Evolutionary conservation across 2,888 invertebrate species (phyloP).

Genomic region (Agelastica alni): DNA sequence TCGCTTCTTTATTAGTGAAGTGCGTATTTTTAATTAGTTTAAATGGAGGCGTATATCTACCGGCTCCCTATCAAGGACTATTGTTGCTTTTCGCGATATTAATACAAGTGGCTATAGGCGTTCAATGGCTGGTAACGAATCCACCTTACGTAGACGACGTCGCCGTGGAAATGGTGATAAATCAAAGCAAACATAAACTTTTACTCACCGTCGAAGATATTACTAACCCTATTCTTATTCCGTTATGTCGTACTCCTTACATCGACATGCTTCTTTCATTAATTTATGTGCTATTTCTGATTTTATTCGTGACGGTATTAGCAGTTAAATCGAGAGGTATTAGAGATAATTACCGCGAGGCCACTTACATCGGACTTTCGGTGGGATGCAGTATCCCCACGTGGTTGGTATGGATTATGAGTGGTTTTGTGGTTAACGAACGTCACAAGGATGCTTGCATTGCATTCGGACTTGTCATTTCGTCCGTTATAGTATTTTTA

Average conservation of each 20-base stretch:
- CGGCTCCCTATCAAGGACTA: conserved; percentile 89
- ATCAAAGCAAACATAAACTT: conserved; percentile 53
- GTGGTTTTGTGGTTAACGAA: conserved; percentile 78
- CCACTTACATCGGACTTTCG: conserved; percentile 88
- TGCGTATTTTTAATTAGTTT: conserved; percentile 91
- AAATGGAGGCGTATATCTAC: conserved; percentile 88
- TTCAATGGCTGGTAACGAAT: conserved; percentile 81
- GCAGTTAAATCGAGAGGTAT: conserved; percentile 86
- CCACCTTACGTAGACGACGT: conserved; percentile 67
- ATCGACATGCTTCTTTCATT: conserved; percentile 76
- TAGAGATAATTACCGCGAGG: conserved; percentile 91
- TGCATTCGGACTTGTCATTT: conserved; percentile 85
- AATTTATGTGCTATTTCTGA: conserved; percentile 82
- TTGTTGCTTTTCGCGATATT: conserved; percentile 88
- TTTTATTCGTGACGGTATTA: conserved; percentile 81
- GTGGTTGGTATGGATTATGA: conserved; percentile 83
- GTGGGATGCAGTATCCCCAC: conserved; percentile 85
- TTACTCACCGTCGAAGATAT: conserved; percentile 53
- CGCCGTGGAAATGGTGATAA: conserved; percentile 48
- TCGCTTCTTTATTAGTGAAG: conserved; percentile 90
- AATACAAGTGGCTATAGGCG: conserved; percentile 84
- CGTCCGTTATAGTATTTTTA: conserved; percentile 83
- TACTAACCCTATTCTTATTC: conserved; percentile 44
- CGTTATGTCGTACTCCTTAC: conserved; percentile 69
- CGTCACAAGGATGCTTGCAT: conserved; percentile 85